Base-by-base conservation (phyloP, 2,888 invertebrate species). In the Onchidella celtica region DNA sequence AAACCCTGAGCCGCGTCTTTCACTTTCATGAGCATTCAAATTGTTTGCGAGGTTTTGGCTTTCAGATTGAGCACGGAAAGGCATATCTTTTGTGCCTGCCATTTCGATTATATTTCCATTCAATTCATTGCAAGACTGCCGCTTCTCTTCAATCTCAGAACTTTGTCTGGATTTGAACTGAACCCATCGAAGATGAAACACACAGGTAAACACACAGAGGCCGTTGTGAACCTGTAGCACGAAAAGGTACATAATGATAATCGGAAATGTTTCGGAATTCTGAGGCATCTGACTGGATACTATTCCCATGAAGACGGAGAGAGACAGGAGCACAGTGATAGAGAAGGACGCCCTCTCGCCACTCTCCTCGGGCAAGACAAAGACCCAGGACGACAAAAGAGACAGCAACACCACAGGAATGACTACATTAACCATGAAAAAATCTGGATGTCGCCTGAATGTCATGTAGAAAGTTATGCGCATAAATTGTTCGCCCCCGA, bases 321-420 rank as follows among this genome's bases (percentile, higher is more conserved):
- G n/a, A 2, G 80, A 47, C 17, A 80, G 68, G 4, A 74, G 63
- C 4, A 68, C 68, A 3, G 80, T 80, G 57, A 80, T 65, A 9
- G 74, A 59, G 38, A 74, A 80, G 11, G 74, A 68, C 6, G 74
- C 74, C 24, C 80, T 38, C 47, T 80, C 80, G 1, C 74, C 80
- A n/a, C 80, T 59, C 1, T 66, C 74, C 32, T 68, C 68, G 6
- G 80, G 80, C 34, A 80, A 11, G 2, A 80, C 59, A 24, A 80
- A 80, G 11, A 32, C 27, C 4, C 74, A 27, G 21, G 59, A 17
- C 24, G 80, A 63, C 36, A 80, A 29, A 36, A 66, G 6, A 29
- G 80, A 80, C 57, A 80, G 36, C 29, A 57, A 36, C 9, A 66
- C 36, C 0, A 68, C 27, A 3, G 80, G 80, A 27, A 74, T 32